Percentiles rank a stretch among this genome's conserved stretches.
Evolutionary conservation across 2,113 vertebrate species (phyloP).

Genomic region (Peromyscus californicus): DNA sequence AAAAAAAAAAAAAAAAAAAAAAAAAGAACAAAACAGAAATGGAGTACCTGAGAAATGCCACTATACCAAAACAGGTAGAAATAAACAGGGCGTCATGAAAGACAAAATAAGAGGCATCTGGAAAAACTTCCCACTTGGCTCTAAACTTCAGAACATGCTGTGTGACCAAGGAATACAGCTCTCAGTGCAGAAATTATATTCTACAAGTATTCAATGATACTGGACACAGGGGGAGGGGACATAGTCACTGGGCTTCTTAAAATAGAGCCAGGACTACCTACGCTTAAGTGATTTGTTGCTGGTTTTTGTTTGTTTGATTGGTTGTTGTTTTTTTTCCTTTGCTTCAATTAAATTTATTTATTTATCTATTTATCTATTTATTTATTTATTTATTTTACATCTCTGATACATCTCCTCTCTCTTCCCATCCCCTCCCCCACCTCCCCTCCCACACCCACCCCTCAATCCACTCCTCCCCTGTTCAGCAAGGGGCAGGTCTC

Average conservation of each 20-base stretch:
- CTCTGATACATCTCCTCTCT: background rate
- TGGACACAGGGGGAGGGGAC: background rate
- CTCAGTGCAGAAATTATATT: background rate
- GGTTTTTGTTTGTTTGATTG: rapidly evolving
- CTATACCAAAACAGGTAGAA: background rate
- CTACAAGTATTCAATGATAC: background rate
- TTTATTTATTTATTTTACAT: background rate
- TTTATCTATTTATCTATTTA: background rate
- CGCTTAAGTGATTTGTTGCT: background rate
- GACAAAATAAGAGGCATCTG: background rate
- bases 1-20: background rate
- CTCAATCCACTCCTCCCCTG: background rate
- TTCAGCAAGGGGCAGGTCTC: background rate
- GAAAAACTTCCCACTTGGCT: background rate
- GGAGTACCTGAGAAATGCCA: background rate
- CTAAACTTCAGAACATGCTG: background rate
- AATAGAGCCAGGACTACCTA: background rate
- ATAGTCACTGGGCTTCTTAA: background rate
- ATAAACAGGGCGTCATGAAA: background rate
- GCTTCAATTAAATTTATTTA: background rate
- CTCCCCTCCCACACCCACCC: background rate
- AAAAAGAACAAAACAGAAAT: background rate
- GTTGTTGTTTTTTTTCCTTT: background rate
- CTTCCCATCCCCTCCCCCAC: background rate
- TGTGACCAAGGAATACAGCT: background rate